Evolutionary conservation across 2,888 invertebrate genomes (phyloP).

Genomic region (Harpalus rubripes): DNA sequence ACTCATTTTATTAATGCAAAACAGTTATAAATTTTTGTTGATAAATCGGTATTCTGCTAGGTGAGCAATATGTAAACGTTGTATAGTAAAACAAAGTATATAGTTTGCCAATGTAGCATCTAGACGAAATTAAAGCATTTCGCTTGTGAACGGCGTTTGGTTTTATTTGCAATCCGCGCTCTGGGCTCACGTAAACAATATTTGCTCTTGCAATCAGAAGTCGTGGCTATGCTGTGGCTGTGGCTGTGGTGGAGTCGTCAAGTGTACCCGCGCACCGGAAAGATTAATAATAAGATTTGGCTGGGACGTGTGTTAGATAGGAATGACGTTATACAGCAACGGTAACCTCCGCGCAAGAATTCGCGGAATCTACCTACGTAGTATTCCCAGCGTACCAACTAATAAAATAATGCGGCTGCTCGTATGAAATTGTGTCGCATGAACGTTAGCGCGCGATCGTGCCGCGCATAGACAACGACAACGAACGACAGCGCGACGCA

Average conservation of each 20-base stretch:
- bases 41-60: no score
- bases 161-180: slow-evolving; percentile 21
- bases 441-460: slow-evolving; percentile 72
- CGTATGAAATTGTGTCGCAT: slow-evolving; percentile 74
- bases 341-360: slow-evolving; percentile 26
- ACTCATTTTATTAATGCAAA: no score
- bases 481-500: neutral
- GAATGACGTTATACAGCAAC: slow-evolving; percentile 69
- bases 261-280: slow-evolving; percentile 72
- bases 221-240: neutral
- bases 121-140: no score
- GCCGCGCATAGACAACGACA: slow-evolving; percentile 69
- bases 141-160: neutral
- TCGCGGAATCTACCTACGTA: slow-evolving; percentile 73
- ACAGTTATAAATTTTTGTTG: no score
- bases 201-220: slow-evolving; percentile 42
- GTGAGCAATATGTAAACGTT: no score
- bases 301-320: slow-evolving; percentile 75
- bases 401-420: slow-evolving; percentile 74
- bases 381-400: slow-evolving; percentile 71
- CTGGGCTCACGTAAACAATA: slow-evolving; percentile 52
- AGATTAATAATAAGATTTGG: slow-evolving; percentile 77
- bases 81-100: no score
- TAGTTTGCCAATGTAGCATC: no score
- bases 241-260: neutral